Evolutionary conservation across 2,113 vertebrate genomes (phyloP), one percentile per base, ranked within the genome.

Genomic region (Phrynosoma blainvillii): DNA sequence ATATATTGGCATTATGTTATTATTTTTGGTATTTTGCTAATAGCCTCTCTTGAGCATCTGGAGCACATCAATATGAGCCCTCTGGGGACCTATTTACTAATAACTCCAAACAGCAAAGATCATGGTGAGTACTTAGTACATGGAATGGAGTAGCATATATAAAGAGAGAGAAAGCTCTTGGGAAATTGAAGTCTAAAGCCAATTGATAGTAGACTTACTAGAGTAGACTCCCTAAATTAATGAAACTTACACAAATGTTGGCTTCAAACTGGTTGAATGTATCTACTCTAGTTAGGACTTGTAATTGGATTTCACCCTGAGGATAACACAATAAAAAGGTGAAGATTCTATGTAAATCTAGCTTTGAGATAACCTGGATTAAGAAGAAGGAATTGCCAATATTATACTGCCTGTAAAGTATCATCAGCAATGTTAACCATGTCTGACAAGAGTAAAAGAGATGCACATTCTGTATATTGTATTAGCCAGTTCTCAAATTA

Each of bases 1-100:
- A 88, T 88, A 78, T 88, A 88, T 77, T 77, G 80, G 80, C 80
- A 77, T 88, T 78, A 83, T 76, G 59, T 20, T 88, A 77, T 88
- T 83, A 88, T 88, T 88, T 88, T 88, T 71, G 65, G 59, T 82
- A 74, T 56, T 68, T 77, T 68, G 80, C 73, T 88, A 88, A 84
- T 84, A 74, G 81, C 78, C n/a, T 88, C 74, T 88, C 75, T 70
- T 56, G 74, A 78, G 59, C 87, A 70, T 84, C 74, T 77, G 82
- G 20, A 83, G 32, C 62, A 52, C 74, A 88, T 83, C 87, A 84
- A 84, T 54, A 74, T 84, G 81, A 78, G 47, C 42, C n/a, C 87
- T 56, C 74, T 4, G 10, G 25, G 47, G 81, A 78, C 81, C 30
- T 30, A 56, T 88, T 84, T 84, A 78, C 81, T 78, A 84, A 70